phyloP scores from a whole-genome alignment of 2,797 vertebrate species.

The Falco peregrinus region DNA sequence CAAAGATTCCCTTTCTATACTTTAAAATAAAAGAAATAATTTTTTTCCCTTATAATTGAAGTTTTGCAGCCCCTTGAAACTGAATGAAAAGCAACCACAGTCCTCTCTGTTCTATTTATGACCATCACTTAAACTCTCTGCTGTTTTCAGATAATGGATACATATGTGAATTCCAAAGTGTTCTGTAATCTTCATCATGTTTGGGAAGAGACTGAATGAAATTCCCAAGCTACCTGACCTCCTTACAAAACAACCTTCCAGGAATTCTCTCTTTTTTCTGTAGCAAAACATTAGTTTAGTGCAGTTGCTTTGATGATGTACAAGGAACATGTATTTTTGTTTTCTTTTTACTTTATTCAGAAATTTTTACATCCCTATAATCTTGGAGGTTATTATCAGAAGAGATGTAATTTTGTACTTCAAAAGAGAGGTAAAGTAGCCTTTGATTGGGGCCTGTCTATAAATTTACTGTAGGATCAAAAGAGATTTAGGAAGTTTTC shows the following conservation, averaged over 20 bases:
- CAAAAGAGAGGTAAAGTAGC: background rate
- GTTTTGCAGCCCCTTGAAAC: background rate
- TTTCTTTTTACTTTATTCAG: background rate
- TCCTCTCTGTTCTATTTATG: background rate
- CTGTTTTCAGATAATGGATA: background rate
- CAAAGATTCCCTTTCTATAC: background rate
- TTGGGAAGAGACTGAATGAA: background rate
- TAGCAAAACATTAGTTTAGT: background rate
- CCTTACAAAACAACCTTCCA: background rate
- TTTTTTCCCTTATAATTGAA: background rate
- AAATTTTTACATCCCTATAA: background rate
- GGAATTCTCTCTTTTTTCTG: background rate
- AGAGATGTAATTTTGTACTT: background rate
- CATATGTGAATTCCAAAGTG: background rate
- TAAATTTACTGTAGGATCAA: background rate
- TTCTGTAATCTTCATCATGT: background rate
- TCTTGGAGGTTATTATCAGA: background rate
- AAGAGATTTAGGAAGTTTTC: background rate
- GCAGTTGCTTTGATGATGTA: background rate
- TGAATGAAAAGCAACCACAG: background rate
- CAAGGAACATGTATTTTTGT: background rate
- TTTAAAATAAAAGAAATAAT: background rate
- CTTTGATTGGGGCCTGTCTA: background rate
- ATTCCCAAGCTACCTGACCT: background rate
- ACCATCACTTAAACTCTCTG: background rate